These are phyloP conservation scores for Orthosia gothica DNA, from an alignment of 2,888 invertebrate species.

Conservation along the genomic window DNA sequence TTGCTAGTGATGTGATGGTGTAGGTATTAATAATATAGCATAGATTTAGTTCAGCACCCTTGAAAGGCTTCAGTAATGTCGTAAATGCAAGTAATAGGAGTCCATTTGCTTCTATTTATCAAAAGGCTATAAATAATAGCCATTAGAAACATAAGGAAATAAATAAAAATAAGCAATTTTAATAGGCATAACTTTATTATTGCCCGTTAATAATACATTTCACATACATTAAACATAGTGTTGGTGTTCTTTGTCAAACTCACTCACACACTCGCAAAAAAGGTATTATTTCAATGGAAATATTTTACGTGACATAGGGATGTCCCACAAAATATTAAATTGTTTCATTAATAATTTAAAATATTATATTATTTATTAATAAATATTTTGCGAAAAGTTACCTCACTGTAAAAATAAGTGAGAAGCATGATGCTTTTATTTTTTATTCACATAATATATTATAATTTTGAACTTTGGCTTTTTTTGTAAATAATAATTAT, in stretches of 20 bases:
- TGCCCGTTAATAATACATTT: conserved; percentile 46
- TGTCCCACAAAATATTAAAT: conserved; percentile 5
- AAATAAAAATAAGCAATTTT: conserved; percentile 21
- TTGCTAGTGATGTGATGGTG: no score
- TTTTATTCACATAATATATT: conserved; percentile 15
- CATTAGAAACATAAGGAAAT: not conserved
- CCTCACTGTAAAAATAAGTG: conserved; percentile 21
- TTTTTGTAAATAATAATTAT: conserved; percentile 3
- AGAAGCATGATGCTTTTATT: not conserved
- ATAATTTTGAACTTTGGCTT: conserved; percentile 35
- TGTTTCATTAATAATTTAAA: not conserved
- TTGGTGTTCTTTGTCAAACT: conserved; percentile 56
- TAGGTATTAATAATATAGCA: no score
- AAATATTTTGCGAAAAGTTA: conserved; percentile 8
- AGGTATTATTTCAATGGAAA: conserved; percentile 5
- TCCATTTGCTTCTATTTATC: not conserved
- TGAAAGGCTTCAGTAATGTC: no score
- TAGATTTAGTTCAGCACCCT: no score
- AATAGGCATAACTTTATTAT: conserved; percentile 53
- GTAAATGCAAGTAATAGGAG: no score
- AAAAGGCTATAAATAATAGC: not conserved
- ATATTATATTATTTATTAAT: not conserved
- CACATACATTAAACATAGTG: conserved; percentile 41
- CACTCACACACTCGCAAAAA: conserved; percentile 37
- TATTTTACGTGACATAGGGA: conserved; percentile 1